Evolutionary conservation across 2,113 vertebrate genomes (phyloP).

Genomic region (Meleagris gallopavo): DNA sequence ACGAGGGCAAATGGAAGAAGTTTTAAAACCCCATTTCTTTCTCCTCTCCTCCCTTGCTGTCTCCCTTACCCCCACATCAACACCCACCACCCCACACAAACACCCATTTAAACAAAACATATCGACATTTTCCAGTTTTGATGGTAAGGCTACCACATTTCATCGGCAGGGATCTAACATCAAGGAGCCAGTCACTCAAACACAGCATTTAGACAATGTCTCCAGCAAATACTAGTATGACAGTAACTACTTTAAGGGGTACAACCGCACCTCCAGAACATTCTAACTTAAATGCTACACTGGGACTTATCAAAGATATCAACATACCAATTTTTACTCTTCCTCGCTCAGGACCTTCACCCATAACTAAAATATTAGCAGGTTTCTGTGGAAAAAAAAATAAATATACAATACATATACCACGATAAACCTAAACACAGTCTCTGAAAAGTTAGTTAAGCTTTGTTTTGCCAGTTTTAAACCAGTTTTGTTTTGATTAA

Average conservation of each 20-base stretch:
- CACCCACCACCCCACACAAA: slow-evolving; percentile 38
- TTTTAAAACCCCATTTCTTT: background rate
- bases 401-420: slow-evolving; percentile 80
- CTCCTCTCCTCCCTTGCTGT: slow-evolving; percentile 31
- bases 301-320: slow-evolving; percentile 81
- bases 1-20: slow-evolving; percentile 1
- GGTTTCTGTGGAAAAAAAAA: slow-evolving; percentile 94
- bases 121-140: slow-evolving; percentile 46
- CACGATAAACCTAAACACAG: slow-evolving; percentile 75
- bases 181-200: slow-evolving; percentile 54
- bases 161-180: background rate
- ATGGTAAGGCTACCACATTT: slow-evolving; percentile 60
- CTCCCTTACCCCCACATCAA: background rate
- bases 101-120: slow-evolving; percentile 48
- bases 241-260: slow-evolving; percentile 68
- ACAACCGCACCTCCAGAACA: slow-evolving; percentile 67
- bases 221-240: slow-evolving; percentile 57
- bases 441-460: slow-evolving; percentile 72
- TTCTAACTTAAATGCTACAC: slow-evolving; percentile 78
- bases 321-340: slow-evolving; percentile 99
- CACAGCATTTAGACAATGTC: slow-evolving; percentile 40
- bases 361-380: slow-evolving; percentile 99
- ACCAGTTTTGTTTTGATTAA: slow-evolving; percentile 62
- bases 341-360: slow-evolving; percentile 98
- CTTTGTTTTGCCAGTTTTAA: slow-evolving; percentile 75